A percentile compares a stretch with the other conserved stretches of the same genome.
Evolutionary conservation across 2,797 vertebrate genomes (phyloP).

Genomic region (Danio aesculapii): DNA sequence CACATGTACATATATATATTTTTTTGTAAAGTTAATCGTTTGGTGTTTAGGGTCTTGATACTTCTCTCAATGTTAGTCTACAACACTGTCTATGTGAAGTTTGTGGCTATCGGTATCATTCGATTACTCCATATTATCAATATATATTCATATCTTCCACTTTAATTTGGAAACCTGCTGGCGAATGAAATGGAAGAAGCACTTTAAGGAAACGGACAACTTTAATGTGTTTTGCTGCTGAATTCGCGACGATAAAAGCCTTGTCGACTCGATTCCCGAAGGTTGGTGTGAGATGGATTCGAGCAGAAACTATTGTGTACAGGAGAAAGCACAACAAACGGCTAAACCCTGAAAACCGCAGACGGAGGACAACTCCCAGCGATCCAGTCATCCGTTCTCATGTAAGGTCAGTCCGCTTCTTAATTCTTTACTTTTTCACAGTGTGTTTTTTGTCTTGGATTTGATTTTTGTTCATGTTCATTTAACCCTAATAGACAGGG

Average conservation of each 20-base stretch:
- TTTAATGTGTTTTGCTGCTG: slow-evolving; percentile 4
- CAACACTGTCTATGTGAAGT: slow-evolving; percentile 12
- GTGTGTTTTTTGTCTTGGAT: not conserved
- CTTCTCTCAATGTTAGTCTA: not conserved
- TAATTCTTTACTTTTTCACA: not conserved
- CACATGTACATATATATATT: not conserved
- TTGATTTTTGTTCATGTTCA: not conserved
- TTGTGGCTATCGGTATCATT: slow-evolving; percentile 19
- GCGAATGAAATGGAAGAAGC: slow-evolving; percentile 5
- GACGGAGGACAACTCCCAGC: slow-evolving; percentile 41
- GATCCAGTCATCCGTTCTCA: slow-evolving; percentile 31
- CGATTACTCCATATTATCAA: not conserved
- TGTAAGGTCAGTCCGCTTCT: slow-evolving; percentile 68
- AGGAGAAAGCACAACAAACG: slow-evolving; percentile 5
- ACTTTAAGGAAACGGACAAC: not conserved
- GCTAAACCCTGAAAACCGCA: slow-evolving; percentile 15
- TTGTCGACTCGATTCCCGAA: slow-evolving; percentile 1
- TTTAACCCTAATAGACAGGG: too few species aligned
- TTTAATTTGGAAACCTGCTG: not conserved
- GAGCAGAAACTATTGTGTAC: slow-evolving; percentile 1
- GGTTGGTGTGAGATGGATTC: not conserved
- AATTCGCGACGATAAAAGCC: slow-evolving; percentile 32
- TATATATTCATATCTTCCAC: slow-evolving; percentile 12
- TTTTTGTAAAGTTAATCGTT: slow-evolving; percentile 2
- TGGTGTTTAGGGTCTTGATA: not conserved